These are phyloP conservation scores for Momotus momota DNA, from an alignment of 2,797 vertebrate species.

Conservation along the genomic window DNA sequence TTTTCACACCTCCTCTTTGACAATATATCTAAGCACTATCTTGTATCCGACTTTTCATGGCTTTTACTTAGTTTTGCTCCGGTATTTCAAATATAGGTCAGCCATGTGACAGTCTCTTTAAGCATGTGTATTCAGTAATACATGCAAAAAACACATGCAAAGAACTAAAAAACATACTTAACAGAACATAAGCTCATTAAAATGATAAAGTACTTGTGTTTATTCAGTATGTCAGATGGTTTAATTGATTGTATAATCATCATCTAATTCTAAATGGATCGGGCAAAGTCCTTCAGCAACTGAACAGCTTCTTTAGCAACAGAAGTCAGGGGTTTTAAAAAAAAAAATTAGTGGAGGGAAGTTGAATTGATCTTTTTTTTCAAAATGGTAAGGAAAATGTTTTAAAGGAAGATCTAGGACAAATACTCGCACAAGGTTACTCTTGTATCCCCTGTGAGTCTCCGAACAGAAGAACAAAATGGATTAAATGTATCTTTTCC, in stretches of 20 bases:
- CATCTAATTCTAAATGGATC: slow-evolving; percentile 50
- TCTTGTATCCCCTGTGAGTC: not conserved
- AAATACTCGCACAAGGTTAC: slow-evolving; percentile 9
- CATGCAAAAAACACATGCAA: slow-evolving; percentile 53
- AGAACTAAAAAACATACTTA: slow-evolving; percentile 47
- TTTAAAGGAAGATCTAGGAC: slow-evolving; percentile 22
- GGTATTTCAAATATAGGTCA: slow-evolving; percentile 55
- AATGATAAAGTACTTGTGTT: slow-evolving; percentile 65
- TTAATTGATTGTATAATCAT: slow-evolving; percentile 73
- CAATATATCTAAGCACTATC: not conserved
- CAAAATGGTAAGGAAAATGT: not conserved
- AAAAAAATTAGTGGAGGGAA: not conserved
- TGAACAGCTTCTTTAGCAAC: slow-evolving; percentile 39
- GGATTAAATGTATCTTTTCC: slow-evolving; percentile 24
- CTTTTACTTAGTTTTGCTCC: not conserved
- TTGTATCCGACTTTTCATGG: not conserved
- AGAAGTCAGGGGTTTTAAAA: not conserved
- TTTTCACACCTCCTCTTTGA: not conserved
- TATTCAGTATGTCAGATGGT: slow-evolving; percentile 71
- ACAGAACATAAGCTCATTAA: slow-evolving; percentile 58
- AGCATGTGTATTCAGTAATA: slow-evolving; percentile 34
- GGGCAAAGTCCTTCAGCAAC: slow-evolving; percentile 58
- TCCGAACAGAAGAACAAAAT: not conserved
- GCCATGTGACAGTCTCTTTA: not conserved
- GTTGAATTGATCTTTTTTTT: not conserved